Evolutionary conservation across 1,140 invertebrate species (phyloP).

Genomic region (Hirudo medicinalis): DNA sequence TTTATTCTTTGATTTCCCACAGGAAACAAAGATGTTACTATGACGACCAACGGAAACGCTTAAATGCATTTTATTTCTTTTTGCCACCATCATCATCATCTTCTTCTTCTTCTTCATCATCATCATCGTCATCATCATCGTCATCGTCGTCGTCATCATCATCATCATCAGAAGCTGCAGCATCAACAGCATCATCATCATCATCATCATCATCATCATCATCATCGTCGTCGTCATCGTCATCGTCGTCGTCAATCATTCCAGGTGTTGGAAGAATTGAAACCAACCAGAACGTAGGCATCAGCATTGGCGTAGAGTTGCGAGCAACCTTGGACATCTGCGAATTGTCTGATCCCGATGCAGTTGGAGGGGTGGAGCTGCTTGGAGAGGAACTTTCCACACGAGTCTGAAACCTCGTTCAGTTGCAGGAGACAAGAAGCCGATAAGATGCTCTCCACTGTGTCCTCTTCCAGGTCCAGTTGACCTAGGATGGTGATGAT

Average conservation of each 20-base stretch:
- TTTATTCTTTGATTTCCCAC: too few relatives aligned
- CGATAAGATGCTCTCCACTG: conserved; percentile 67
- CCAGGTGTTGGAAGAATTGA: too few relatives aligned
- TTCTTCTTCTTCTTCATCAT: too few relatives aligned
- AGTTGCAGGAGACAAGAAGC: conserved; percentile 75
- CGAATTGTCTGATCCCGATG: conserved; percentile 78
- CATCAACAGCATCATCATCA: too few relatives aligned
- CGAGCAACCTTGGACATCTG: conserved; percentile 70
- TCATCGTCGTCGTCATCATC: too few relatives aligned
- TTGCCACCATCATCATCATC: background rate
- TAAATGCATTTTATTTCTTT: background rate
- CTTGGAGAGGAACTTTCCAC: conserved; percentile 73
- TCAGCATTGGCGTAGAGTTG: conserved; percentile 63
- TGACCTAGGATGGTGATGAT: conserved; percentile 40
- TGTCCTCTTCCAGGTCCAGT: conserved; percentile 52
- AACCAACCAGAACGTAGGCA: conserved; percentile 53
- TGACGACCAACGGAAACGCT: background rate
- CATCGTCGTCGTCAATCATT: too few relatives aligned
- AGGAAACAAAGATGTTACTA: too few relatives aligned
- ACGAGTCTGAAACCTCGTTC: conserved; percentile 70
- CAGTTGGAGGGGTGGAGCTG: conserved; percentile 87
- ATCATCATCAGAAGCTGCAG: too few relatives aligned
- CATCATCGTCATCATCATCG: too few relatives aligned
- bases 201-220: too few relatives aligned
- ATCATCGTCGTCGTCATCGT: too few relatives aligned